Conservation (phyloP, 2,113 vertebrate genomes). For the Tupaia tana region DNA sequence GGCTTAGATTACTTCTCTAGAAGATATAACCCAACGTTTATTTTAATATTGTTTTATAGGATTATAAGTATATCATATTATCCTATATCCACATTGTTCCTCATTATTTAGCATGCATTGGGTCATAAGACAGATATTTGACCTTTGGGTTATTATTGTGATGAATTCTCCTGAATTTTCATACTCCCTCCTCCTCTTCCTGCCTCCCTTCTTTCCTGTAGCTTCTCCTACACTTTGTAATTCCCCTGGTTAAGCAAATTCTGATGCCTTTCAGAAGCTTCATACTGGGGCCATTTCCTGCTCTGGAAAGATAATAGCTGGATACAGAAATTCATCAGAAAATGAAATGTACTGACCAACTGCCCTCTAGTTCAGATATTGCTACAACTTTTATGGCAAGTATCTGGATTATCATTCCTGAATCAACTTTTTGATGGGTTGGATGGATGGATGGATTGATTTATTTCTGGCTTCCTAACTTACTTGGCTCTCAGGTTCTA, state of each 20-base stretch:
- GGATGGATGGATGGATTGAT: too few species aligned
- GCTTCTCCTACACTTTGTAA: not conserved
- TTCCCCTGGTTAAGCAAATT: not conserved
- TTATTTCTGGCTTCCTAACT: not conserved
- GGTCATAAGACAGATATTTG: not conserved
- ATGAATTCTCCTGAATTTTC: not conserved
- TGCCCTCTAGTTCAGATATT: not conserved
- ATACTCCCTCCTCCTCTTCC: not conserved
- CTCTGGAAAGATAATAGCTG: not conserved
- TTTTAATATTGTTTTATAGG: not conserved
- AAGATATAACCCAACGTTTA: not conserved
- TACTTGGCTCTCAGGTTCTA: not conserved
- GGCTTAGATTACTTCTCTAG: not conserved
- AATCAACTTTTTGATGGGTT: not conserved
- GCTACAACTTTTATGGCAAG: not conserved
- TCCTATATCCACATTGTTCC: not conserved
- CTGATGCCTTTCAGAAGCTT: not conserved
- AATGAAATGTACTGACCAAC: not conserved
- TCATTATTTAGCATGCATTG: not conserved
- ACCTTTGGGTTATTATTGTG: not conserved
- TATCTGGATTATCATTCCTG: not conserved
- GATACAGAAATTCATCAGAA: not conserved
- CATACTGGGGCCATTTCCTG: not conserved
- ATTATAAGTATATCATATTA: not conserved
- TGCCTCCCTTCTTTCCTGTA: not conserved